phyloP scores from a whole-genome alignment of 37 sponge, comb jelly and placozoan species.

The Diacarnus erythraeanus region DNA sequence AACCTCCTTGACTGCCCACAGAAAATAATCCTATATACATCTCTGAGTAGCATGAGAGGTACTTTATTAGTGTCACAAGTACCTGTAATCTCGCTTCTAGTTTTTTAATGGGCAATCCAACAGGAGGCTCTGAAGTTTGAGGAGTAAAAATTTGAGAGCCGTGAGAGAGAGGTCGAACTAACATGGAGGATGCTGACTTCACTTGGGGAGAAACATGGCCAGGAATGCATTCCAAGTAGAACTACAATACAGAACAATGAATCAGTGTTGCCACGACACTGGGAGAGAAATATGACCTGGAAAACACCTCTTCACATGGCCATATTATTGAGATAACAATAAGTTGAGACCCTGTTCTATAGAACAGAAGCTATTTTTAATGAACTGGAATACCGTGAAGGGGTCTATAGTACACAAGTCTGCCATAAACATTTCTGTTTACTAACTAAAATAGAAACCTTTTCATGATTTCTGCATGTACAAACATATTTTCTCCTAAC shows the following conservation, averaged over 20 bases:
- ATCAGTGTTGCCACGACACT: not conserved
- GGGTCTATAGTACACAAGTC: too few species aligned
- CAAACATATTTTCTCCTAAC: not conserved
- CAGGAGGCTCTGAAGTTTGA: slow-evolving; percentile 51
- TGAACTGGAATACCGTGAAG: too few species aligned
- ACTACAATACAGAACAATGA: slow-evolving; percentile 22
- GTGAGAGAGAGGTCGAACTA: slow-evolving; percentile 57
- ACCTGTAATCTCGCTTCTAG: slow-evolving; percentile 62
- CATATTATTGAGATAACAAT: too few species aligned
- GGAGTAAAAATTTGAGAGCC: slow-evolving; percentile 57
- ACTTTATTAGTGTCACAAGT: too few species aligned
- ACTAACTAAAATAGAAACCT: not conserved
- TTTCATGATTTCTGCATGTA: not conserved
- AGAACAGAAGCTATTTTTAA: too few species aligned
- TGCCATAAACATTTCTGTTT: too few species aligned
- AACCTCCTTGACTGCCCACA: too few species aligned
- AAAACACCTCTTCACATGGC: too few species aligned
- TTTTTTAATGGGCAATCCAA: slow-evolving; percentile 70
- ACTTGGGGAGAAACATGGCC: slow-evolving; percentile 32
- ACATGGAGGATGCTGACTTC: slow-evolving; percentile 59
- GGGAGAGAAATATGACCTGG: too few species aligned
- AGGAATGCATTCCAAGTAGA: slow-evolving; percentile 55
- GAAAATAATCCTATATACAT: too few species aligned
- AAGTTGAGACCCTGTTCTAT: too few species aligned
- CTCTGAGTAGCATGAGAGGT: too few species aligned